Conservation (phyloP, 2,113 vertebrate species). For the Rhinoderma darwinii region DNA sequence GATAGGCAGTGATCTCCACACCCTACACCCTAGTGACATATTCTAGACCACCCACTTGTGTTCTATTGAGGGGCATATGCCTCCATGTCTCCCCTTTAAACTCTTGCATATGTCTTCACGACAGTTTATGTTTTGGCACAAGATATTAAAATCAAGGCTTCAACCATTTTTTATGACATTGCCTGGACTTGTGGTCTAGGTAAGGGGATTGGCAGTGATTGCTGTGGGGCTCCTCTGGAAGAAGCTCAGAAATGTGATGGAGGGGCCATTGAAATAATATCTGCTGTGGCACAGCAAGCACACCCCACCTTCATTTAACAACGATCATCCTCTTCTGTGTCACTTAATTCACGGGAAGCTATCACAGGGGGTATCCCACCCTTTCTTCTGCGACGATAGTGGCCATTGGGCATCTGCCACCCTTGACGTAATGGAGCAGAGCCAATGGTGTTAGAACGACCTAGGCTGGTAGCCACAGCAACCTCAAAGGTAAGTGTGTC, state of each 20-base stretch:
- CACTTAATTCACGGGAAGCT: constrained; percentile 84
- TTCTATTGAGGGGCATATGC: neutral
- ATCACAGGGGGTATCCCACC: constrained; percentile 76
- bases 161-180: neutral
- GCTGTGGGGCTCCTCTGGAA: constrained; percentile 47
- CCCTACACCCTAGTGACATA: constrained; percentile 4
- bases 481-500: constrained; percentile 96
- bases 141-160: constrained; percentile 37
- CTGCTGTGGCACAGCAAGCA: constrained; percentile 27
- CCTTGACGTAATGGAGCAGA: constrained; percentile 89
- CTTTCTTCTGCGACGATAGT: constrained; percentile 86
- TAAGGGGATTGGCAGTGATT: constrained; percentile 55
- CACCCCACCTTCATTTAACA: constrained; percentile 78
- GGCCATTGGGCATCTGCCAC: constrained; percentile 96
- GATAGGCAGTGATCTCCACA: neutral
- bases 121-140: constrained; percentile 50
- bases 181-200: constrained; percentile 42
- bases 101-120: constrained; percentile 14
- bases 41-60: neutral
- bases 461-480: constrained; percentile 88
- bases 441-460: constrained; percentile 90
- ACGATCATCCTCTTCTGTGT: constrained; percentile 94
- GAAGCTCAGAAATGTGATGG: constrained; percentile 34
- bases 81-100: constrained; percentile 21
- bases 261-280: constrained; percentile 26